Evolutionary conservation across 1,140 invertebrate genomes (phyloP).

Genomic region (Asobara japonica): DNA sequence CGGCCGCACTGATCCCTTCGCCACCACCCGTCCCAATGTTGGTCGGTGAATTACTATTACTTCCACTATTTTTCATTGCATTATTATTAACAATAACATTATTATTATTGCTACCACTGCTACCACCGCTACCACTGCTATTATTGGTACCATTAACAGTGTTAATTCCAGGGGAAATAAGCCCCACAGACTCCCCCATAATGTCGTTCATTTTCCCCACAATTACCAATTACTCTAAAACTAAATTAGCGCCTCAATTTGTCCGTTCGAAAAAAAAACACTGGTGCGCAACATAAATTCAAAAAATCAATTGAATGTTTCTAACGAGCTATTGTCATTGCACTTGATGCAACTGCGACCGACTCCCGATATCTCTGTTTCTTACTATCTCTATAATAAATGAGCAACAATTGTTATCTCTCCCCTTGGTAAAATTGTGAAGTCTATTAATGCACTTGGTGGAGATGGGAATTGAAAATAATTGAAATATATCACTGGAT

Average conservation of each 20-base stretch:
- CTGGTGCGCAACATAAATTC: neutral
- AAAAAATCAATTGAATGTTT: neutral
- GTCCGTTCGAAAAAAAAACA: no score
- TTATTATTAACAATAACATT: no score
- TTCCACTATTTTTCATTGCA: conserved; percentile 5
- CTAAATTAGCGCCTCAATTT: neutral
- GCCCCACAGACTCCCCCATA: conserved; percentile 32
- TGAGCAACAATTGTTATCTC: conserved; percentile 29
- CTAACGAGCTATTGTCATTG: neutral
- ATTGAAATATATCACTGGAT: neutral
- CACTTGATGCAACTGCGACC: neutral
- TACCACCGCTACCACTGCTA: conserved; percentile 40
- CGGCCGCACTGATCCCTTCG: conserved; percentile 76
- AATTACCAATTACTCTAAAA: neutral
- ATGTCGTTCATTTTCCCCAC: conserved; percentile 35
- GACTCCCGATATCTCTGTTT: conserved; percentile 16
- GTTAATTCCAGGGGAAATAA: conserved; percentile 8
- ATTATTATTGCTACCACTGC: no score
- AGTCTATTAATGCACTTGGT: conserved; percentile 1
- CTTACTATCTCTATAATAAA: conserved; percentile 18
- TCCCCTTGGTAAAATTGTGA: conserved; percentile 12
- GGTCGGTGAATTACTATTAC: conserved; percentile 4
- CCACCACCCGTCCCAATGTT: conserved; percentile 48
- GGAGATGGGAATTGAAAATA: neutral
- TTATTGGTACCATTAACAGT: conserved; percentile 36